Evolutionary conservation across 2,113 vertebrate genomes (phyloP).

Genomic region (Merops nubicus): DNA sequence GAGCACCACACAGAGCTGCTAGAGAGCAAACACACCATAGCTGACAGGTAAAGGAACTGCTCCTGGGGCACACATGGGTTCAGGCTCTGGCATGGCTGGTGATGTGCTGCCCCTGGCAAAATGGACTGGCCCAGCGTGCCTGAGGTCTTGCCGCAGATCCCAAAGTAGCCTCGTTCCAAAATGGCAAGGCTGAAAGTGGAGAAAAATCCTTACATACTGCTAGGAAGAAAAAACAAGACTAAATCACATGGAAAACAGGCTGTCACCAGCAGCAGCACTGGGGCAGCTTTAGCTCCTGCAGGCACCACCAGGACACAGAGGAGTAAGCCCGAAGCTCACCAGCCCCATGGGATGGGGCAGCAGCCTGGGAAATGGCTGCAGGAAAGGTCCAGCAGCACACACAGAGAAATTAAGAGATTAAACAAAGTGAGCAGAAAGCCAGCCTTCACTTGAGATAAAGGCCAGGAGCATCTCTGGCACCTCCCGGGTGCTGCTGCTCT

Average conservation of each 20-base stretch:
- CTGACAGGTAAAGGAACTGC: not conserved
- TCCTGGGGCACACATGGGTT: not conserved
- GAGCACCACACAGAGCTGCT: not conserved
- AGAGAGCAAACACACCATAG: not conserved
- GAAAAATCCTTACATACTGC: not conserved
- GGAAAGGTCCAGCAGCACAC: not conserved
- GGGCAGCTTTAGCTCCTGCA: not conserved
- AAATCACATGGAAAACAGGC: slow-evolving; percentile 20
- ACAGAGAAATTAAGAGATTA: not conserved
- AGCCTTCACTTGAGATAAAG: not conserved
- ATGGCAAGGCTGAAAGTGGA: not conserved
- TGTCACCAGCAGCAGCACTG: not conserved
- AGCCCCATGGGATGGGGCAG: rapidly evolving
- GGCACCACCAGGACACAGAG: rapidly evolving
- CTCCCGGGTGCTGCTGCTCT: not conserved
- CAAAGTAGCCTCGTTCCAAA: not conserved
- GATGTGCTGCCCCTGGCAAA: not conserved
- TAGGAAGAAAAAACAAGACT: not conserved
- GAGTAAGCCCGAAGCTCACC: rapidly evolving
- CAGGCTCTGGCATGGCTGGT: not conserved
- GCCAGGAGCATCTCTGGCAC: not conserved
- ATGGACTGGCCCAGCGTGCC: rapidly evolving
- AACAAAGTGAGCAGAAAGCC: not conserved
- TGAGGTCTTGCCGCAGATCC: not conserved
- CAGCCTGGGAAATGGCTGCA: not conserved